Evolutionary conservation across 1,140 invertebrate species (phyloP).

Genomic region (Trialeurodes vaporariorum): DNA sequence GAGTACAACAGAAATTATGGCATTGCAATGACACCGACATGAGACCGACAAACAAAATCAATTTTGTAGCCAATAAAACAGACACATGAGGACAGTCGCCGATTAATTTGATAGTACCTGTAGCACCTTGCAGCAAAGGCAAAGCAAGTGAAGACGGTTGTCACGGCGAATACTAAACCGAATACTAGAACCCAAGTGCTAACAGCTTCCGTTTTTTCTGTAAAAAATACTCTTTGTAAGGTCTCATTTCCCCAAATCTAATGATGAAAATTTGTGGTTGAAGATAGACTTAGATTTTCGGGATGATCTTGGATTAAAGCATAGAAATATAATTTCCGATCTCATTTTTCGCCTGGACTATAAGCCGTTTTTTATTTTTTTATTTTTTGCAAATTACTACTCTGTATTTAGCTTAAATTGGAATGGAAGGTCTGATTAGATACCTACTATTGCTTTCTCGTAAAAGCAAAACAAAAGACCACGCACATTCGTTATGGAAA

Average conservation of each 20-base stretch:
- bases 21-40: not conserved
- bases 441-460: too few species aligned
- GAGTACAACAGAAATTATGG: not conserved
- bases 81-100: constrained; percentile 4
- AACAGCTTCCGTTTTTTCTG: constrained; percentile 36
- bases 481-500: too few species aligned
- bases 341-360: too few species aligned
- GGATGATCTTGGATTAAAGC: too few species aligned
- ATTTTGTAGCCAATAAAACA: constrained; percentile 10
- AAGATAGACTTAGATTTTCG: too few species aligned
- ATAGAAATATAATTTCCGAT: too few species aligned
- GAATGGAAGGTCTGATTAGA: too few species aligned
- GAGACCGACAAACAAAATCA: not conserved
- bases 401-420: too few species aligned
- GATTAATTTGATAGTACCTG: constrained; percentile 50
- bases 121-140: constrained; percentile 88
- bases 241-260: not conserved
- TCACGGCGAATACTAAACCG: constrained; percentile 82
- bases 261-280: too few species aligned
- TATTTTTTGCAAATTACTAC: too few species aligned
- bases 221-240: not conserved
- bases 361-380: too few species aligned
- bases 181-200: constrained; percentile 82
- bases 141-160: constrained; percentile 87
- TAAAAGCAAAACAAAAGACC: too few species aligned